phyloP scores from a whole-genome alignment of 2,113 vertebrate species.

The Chinchilla lanigera region DNA sequence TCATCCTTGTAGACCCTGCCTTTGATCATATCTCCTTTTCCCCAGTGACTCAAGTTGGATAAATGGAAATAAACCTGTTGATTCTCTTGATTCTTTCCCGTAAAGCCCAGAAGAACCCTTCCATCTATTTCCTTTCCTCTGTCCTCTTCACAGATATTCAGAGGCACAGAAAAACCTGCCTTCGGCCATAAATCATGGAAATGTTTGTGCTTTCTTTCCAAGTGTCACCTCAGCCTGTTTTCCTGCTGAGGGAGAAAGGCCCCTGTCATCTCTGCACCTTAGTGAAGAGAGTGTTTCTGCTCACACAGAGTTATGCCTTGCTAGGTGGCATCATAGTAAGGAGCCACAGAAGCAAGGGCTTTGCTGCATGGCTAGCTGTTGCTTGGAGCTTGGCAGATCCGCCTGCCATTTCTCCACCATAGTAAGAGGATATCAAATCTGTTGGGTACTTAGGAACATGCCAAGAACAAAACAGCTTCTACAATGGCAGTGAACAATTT shows the following conservation, averaged over 20 bases:
- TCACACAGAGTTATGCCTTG: background rate
- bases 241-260: background rate
- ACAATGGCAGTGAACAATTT: constrained; percentile 43
- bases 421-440: constrained; percentile 45
- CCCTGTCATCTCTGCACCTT: background rate
- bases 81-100: background rate
- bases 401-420: background rate
- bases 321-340: background rate
- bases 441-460: constrained; percentile 4
- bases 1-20: background rate
- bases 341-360: background rate
- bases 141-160: background rate
- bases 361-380: background rate
- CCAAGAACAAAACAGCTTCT: constrained; percentile 60
- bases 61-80: background rate
- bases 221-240: background rate
- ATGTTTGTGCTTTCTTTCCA: background rate
- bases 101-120: background rate
- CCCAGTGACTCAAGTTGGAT: background rate
- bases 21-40: background rate
- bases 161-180: background rate
- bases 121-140: background rate
- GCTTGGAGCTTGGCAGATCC: background rate
- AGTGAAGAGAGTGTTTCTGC: background rate
- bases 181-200: background rate